phyloP scores from a whole-genome alignment of 2,113 vertebrate species.

The Charina bottae region DNA sequence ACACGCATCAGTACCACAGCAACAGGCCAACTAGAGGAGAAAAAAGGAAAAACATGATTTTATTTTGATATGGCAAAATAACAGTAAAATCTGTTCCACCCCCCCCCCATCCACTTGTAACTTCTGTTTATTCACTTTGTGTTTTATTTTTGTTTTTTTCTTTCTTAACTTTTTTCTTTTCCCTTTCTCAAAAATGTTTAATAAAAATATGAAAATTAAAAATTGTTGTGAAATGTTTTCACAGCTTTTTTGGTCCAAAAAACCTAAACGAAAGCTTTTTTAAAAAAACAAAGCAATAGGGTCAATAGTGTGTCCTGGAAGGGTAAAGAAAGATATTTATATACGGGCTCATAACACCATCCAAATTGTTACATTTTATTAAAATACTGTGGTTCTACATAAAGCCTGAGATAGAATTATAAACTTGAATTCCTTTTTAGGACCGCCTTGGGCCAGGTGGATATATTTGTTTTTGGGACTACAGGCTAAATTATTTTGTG shows the following conservation, averaged over 20 bases:
- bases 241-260: background rate
- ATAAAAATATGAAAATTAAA: background rate
- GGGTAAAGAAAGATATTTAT: background rate
- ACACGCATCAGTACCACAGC: slow-evolving; percentile 89
- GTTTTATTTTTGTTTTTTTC: too few species aligned
- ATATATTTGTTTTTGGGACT: background rate
- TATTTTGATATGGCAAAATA: slow-evolving; percentile 27
- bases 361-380: background rate
- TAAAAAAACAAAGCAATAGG: background rate
- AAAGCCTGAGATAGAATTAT: background rate
- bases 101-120: background rate
- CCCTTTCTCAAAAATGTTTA: background rate
- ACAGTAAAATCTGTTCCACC: background rate
- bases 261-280: background rate
- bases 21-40: slow-evolving; percentile 90
- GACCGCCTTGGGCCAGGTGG: background rate
- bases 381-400: background rate
- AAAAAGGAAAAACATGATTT: slow-evolving; percentile 27
- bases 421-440: background rate
- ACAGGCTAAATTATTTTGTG: background rate
- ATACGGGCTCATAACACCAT: background rate
- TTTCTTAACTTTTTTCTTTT: background rate
- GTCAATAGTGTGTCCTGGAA: background rate
- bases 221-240: background rate
- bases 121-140: background rate